Evolutionary conservation across 2,113 vertebrate genomes (phyloP).

Genomic region (Tympanuchus pallidicinctus): DNA sequence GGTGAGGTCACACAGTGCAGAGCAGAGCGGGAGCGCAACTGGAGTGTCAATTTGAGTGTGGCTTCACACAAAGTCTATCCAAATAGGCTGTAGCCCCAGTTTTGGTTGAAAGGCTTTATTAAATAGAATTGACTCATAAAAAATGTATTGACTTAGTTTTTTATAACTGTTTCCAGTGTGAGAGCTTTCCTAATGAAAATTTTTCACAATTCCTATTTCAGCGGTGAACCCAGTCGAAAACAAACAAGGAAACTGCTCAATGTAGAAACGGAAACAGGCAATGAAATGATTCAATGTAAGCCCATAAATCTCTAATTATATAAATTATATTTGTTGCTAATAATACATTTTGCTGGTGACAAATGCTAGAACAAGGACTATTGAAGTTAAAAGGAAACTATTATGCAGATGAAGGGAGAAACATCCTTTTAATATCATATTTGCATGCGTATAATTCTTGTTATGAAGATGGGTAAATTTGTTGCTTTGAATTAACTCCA

Average conservation of each 20-base stretch:
- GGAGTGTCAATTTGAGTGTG: not conserved
- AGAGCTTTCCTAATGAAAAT: not conserved
- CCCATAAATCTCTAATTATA: conserved; percentile 23
- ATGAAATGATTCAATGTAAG: not conserved
- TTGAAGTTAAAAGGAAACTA: conserved; percentile 35
- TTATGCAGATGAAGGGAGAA: conserved; percentile 5
- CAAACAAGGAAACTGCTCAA: not conserved
- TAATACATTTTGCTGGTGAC: not conserved
- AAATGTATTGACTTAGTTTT: not conserved
- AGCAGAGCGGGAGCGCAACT: no score
- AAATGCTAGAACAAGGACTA: not conserved
- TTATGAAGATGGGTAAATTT: not conserved
- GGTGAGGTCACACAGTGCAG: no score
- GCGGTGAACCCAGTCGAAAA: not conserved
- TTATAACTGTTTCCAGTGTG: not conserved
- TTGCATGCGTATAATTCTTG: not conserved
- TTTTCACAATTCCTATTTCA: not conserved
- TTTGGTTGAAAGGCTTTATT: not conserved
- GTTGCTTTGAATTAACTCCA: not conserved
- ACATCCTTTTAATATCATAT: not conserved
- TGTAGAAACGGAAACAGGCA: not conserved
- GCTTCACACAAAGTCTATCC: not conserved
- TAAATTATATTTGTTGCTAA: not conserved
- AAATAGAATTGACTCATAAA: not conserved
- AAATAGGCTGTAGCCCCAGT: not conserved